Base-by-base conservation (phyloP, 2,797 vertebrate species). In the Babyrousa celebensis region DNA sequence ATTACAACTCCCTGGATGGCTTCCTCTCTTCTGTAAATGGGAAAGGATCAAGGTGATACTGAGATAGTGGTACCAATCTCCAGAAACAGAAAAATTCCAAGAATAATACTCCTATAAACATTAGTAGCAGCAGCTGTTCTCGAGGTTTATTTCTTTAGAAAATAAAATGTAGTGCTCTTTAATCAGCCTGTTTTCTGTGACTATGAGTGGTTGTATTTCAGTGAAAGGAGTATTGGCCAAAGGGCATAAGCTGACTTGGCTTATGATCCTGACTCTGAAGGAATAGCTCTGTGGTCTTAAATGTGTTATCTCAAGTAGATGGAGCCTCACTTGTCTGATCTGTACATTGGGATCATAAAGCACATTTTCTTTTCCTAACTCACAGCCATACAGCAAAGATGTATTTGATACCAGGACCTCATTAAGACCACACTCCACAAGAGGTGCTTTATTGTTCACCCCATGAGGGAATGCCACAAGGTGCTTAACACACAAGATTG, bases 81-180 rank as follows among this genome's bases (percentile, higher is more conserved):
- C 20, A 60, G 21, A 83, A 83, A 12, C 29, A 23, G 63, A 78
- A 88, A n/a, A 83, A 52, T 16, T 29, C 8, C 11, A 67, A 63
- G 40, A 70, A 60, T 65, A 79, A 25, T 56, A 32, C 72, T 63
- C 12, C 3, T 14, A 12, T 65, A 74, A 60, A 56, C 36, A 65
- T 54, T 27, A 62, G n/a, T n/a, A 72, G n/a, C 16, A 63, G 6
- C n/a, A 58, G 20, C 3, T 6, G 72, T 15, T 91, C 85, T 80
- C 70, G 25, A 70, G 20, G 8, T 60, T 80, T 3, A 54, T 52
- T 87, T 90, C 18, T 93, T 89, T 82, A 74, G 20, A 84, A 95
- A 62, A 80, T 78, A 40, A 90, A 88, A 48, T n/a, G 1, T 20
- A 67, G 3, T 1, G 15, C 48, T 52, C 18, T 54, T 21, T 56